Evolutionary conservation across 2,797 vertebrate genomes (phyloP).

Genomic region (Coluber constrictor): DNA sequence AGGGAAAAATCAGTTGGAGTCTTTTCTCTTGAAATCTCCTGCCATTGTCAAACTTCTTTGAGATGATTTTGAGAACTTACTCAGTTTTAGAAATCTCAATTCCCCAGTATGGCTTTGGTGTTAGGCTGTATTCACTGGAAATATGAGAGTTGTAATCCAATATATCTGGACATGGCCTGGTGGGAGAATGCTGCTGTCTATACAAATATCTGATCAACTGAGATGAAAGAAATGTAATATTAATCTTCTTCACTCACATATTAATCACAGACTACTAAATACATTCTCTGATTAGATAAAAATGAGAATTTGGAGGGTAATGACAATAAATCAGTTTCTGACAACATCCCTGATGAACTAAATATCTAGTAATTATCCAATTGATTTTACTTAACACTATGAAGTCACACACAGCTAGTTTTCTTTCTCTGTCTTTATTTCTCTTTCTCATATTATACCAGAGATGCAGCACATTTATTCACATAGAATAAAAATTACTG

Average conservation of each 20-base stretch:
- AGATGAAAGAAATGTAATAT: slow-evolving; percentile 40
- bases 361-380: slow-evolving; percentile 43
- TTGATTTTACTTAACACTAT: slow-evolving; percentile 35
- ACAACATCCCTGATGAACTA: slow-evolving; percentile 36
- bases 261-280: slow-evolving; percentile 42
- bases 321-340: slow-evolving; percentile 40
- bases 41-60: background rate
- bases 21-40: background rate
- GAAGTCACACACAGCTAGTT: slow-evolving; percentile 7
- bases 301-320: slow-evolving; percentile 50
- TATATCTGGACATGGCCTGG: background rate
- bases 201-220: slow-evolving; percentile 47
- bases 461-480: slow-evolving; percentile 50
- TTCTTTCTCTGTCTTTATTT: background rate
- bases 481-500: slow-evolving; percentile 59
- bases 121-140: background rate
- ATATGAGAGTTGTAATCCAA: background rate
- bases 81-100: background rate
- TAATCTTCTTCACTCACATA: slow-evolving; percentile 44
- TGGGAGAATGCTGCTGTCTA: background rate
- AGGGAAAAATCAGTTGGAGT: background rate
- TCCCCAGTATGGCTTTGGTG: background rate
- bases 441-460: slow-evolving; percentile 17
- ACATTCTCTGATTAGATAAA: slow-evolving; percentile 59
- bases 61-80: background rate